These are phyloP conservation scores for Sphaeramia orbicularis DNA, from an alignment of 2,797 vertebrate genomes.

Conservation along the genomic window DNA sequence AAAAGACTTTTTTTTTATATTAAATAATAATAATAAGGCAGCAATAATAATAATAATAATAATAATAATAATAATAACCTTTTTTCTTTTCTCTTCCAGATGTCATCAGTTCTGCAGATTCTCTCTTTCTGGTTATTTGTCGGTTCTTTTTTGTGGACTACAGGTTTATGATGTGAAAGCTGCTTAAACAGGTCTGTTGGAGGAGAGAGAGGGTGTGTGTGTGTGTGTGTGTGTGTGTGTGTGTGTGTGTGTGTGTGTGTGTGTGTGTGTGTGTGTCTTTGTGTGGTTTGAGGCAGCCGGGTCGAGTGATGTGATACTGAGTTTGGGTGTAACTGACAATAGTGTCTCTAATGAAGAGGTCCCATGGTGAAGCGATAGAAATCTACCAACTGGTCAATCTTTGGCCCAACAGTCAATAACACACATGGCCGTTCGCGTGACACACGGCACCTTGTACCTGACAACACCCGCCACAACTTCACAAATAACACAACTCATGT, in stretches of 20 bases:
- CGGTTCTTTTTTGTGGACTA: constrained; percentile 40
- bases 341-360: constrained; percentile 72
- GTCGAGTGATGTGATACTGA: constrained; percentile 60
- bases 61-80: constrained; percentile 4
- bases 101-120: not conserved
- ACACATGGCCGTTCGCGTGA: constrained; percentile 24
- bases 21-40: not conserved
- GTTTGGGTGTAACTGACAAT: constrained; percentile 53
- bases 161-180: constrained; percentile 41
- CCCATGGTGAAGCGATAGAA: constrained; percentile 65
- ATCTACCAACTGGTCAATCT: constrained; percentile 66
- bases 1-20: not conserved
- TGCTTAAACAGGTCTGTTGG: constrained; percentile 27
- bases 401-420: constrained; percentile 59
- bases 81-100: not conserved
- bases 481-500: not conserved
- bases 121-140: constrained; percentile 28
- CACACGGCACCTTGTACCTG: constrained; percentile 10
- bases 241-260: constrained; percentile 28
- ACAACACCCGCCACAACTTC: constrained; percentile 8
- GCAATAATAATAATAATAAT: constrained; percentile 1
- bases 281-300: constrained; percentile 17
- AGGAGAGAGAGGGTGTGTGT: not conserved
- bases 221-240: constrained; percentile 6
- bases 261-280: constrained; percentile 27